Conservation (phyloP, 2,888 invertebrate genomes). For the Zaprionus lineosus region DNA sequence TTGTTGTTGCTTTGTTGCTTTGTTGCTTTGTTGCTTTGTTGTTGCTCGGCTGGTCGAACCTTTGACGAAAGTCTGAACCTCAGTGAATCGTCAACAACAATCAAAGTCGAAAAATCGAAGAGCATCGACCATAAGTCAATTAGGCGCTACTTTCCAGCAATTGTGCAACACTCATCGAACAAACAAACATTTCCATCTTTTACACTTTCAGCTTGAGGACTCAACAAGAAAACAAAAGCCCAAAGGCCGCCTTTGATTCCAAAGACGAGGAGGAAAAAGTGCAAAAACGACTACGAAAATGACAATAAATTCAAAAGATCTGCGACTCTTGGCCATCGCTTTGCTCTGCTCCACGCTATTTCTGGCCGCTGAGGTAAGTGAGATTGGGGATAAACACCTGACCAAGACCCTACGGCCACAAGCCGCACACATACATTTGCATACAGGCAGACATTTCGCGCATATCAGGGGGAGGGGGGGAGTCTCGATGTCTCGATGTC, state of each 20-base stretch:
- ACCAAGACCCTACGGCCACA: conserved; percentile 6
- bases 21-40: too few relatives aligned
- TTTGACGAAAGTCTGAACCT: too few relatives aligned
- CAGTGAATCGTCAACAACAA: too few relatives aligned
- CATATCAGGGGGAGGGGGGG: not conserved
- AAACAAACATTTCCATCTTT: conserved; percentile 19
- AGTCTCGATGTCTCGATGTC: too few relatives aligned
- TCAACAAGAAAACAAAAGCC: conserved; percentile 10
- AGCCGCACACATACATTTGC: too few relatives aligned
- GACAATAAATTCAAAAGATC: conserved; percentile 40
- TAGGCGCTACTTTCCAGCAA: conserved; percentile 52
- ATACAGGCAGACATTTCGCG: not conserved
- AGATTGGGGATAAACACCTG: not conserved
- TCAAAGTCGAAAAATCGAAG: too few relatives aligned
- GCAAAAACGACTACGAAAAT: conserved; percentile 38
- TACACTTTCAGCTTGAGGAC: conserved; percentile 54
- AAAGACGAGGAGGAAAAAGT: conserved; percentile 18
- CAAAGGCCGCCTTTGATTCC: conserved; percentile 22
- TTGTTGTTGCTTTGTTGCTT: conserved; percentile 30
- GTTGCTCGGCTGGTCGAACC: too few relatives aligned
- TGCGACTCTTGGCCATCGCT: conserved; percentile 53
- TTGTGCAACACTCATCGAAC: conserved; percentile 10
- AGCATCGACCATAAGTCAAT: conserved; percentile 58
- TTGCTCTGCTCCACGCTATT: conserved; percentile 62
- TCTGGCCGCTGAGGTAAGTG: conserved; percentile 68